phyloP scores from a whole-genome alignment of 2,888 invertebrate species.

The Brassicogethes aeneus region DNA sequence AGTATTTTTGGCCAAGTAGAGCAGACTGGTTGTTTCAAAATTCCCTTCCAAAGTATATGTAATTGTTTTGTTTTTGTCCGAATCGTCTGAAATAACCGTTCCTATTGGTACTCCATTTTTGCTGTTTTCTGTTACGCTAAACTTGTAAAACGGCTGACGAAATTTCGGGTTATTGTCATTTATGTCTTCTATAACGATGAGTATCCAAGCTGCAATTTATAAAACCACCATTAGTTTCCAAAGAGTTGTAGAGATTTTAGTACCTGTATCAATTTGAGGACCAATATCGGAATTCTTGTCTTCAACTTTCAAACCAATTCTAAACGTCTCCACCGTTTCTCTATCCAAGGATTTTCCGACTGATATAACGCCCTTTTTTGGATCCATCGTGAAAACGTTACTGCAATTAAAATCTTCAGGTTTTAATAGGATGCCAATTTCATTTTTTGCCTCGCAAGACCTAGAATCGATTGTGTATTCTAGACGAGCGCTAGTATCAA shows the following conservation, averaged over 20 bases:
- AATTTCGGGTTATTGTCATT: slow-evolving; percentile 89
- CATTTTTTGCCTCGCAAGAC: slow-evolving; percentile 68
- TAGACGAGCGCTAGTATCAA: slow-evolving; percentile 70
- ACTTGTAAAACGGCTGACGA: slow-evolving; percentile 66
- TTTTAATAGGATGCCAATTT: slow-evolving; percentile 64
- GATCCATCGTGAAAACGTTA: slow-evolving; percentile 65
- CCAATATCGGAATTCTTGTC: slow-evolving; percentile 75
- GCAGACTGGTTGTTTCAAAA: slow-evolving; percentile 52
- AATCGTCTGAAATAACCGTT: slow-evolving; percentile 74
- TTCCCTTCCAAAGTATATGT: slow-evolving; percentile 69
- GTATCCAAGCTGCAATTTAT: slow-evolving; percentile 50
- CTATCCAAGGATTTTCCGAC: slow-evolving; percentile 67
- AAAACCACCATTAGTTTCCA: too few relatives aligned
- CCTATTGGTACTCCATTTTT: slow-evolving; percentile 74
- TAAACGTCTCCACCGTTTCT: slow-evolving; percentile 72
- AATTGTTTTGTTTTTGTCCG: slow-evolving; percentile 78
- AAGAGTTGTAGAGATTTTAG: too few relatives aligned
- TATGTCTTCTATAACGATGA: slow-evolving; percentile 70
- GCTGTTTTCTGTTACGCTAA: slow-evolving; percentile 79
- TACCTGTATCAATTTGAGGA: slow-evolving; percentile 65
- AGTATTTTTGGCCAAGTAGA: slow-evolving; percentile 65
- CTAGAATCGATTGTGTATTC: slow-evolving; percentile 64
- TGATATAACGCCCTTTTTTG: slow-evolving; percentile 65
- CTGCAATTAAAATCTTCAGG: slow-evolving; percentile 65
- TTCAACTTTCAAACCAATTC: slow-evolving; percentile 67